Base-by-base conservation (phyloP, 2,113 vertebrate species). In the Apaloderma vittatum region DNA sequence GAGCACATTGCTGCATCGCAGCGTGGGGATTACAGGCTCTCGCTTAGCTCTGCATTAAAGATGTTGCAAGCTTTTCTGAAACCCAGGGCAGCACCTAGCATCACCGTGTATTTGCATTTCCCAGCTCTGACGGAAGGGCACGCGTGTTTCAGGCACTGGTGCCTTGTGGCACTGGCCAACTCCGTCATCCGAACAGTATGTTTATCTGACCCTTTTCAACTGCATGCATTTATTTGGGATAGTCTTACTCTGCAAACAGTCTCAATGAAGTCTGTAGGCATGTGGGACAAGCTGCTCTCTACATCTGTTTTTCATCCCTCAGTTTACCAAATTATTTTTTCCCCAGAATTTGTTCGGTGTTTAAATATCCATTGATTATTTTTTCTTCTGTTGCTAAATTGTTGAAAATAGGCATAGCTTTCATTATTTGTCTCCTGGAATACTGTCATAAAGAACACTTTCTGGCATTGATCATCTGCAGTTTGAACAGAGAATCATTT, bases 21-120 rank as follows among this genome's bases (percentile, higher is more conserved):
- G 90, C 90, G 1, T 51, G 27, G 93, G 96, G 90, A 96, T 97
- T 94, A 96, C 93, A 94, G 94, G 81, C 77, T 81, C 81, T 88
- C 6, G 1, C 74, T 81, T 29, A 86, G 81, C 62, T 94, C 93
- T 94, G 90, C 84, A 34, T 90, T 94, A 48, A 83, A 88, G 40
- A 30, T 32, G 70, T 55, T 89, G 79, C 73, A 67, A 90, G 86
- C 80, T 90, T 83, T 58, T 80, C 6, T 66, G 79, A 82, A 91
- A 57, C 13, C 58, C 63, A 59, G 67, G 71, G 74, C 71, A 96
- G 90, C 80, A 55, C 74, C 45, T 6, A 13, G 59, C 70, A 55
- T 57, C 0, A 1, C 58, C 1, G 2, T 16, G 91, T 32, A 57
- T 94, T 96, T 93, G 77, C 62, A 37, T 95, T 80, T 92, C 59